Evolutionary conservation across 2,888 invertebrate species (phyloP).

Genomic region (Leptopilina syphax): DNA sequence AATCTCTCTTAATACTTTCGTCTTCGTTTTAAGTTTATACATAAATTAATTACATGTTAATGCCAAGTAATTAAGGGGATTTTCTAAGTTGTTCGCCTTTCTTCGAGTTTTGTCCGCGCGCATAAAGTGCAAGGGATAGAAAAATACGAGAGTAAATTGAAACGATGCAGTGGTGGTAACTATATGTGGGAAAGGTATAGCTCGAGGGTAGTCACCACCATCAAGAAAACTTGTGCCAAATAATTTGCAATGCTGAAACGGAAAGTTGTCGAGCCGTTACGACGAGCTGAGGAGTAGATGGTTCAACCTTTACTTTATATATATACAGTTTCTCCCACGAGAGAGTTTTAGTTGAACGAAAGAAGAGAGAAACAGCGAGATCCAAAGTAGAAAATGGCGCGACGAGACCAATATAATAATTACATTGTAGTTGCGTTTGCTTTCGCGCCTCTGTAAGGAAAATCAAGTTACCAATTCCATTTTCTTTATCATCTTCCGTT

Average conservation of each 20-base stretch:
- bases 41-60: slow-evolving; percentile 25
- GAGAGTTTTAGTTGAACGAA: not conserved
- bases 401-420: slow-evolving; percentile 39
- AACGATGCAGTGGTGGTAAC: slow-evolving; percentile 8
- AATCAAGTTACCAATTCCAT: slow-evolving; percentile 9
- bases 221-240: slow-evolving; percentile 66
- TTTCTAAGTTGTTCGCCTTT: slow-evolving; percentile 23
- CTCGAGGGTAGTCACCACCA: slow-evolving; percentile 9
- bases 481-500: not conserved
- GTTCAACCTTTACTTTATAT: no score
- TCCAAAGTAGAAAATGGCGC: not conserved
- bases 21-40: slow-evolving; percentile 3
- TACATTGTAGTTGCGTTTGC: slow-evolving; percentile 33
- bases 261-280: slow-evolving; percentile 69
- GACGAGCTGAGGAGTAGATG: slow-evolving; percentile 25
- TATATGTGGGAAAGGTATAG: not conserved
- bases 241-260: slow-evolving; percentile 74
- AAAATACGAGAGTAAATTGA: not conserved
- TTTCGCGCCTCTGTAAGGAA: slow-evolving; percentile 28
- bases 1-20: not conserved
- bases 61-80: slow-evolving; percentile 15
- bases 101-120: slow-evolving; percentile 3
- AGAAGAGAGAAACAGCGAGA: slow-evolving; percentile 4
- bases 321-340: not conserved
- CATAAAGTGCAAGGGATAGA: slow-evolving; percentile 6